phyloP scores from a whole-genome alignment of 2,888 invertebrate species.

The Alentia gelatinosa region DNA sequence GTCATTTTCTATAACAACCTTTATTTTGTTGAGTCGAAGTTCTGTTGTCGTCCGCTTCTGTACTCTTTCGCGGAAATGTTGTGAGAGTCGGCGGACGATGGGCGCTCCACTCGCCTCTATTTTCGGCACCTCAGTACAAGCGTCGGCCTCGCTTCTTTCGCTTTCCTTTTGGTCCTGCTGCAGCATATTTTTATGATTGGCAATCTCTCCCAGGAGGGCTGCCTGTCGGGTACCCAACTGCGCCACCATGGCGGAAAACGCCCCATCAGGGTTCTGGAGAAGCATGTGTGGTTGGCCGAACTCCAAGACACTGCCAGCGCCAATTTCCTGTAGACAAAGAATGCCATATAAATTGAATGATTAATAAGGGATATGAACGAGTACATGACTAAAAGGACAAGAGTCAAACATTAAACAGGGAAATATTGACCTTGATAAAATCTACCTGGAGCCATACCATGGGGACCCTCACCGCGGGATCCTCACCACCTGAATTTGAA shows the following conservation, averaged over 20 bases:
- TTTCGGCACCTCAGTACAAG: no score
- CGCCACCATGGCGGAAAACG: conserved; percentile 27
- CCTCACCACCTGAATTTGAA: not conserved
- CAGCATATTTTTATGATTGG: not conserved
- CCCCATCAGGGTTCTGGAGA: not conserved
- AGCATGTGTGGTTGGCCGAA: conserved; percentile 26
- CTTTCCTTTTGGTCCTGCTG: not conserved
- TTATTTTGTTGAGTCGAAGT: not conserved
- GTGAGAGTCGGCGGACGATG: not conserved
- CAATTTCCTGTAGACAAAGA: not conserved
- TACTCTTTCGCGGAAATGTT: not conserved
- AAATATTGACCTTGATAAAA: not conserved
- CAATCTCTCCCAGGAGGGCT: not conserved
- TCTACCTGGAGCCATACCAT: not conserved
- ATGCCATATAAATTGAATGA: not conserved
- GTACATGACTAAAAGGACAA: not conserved
- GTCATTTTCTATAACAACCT: not conserved
- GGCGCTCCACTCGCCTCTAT: not conserved
- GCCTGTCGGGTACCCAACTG: not conserved
- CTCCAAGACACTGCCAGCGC: not conserved
- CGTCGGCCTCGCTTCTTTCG: not conserved
- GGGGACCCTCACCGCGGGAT: not conserved
- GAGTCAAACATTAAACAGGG: not conserved
- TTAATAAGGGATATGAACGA: not conserved
- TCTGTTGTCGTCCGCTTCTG: not conserved